Base-by-base conservation (phyloP, 2,888 invertebrate genomes). In the Euphydryas editha region DNA sequence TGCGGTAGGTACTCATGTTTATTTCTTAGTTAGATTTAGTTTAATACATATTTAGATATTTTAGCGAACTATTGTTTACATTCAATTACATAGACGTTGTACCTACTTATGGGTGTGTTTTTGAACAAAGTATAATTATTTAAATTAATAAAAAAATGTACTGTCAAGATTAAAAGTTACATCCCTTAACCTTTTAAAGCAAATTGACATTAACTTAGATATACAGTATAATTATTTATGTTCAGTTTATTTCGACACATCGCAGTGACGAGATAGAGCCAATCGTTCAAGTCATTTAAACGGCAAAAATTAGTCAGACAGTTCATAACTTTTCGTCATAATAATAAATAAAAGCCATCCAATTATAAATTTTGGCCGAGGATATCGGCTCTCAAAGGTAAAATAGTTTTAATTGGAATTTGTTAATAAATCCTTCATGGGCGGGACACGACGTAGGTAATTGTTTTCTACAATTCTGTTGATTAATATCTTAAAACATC, bases 361-460 rank as follows among this genome's bases (percentile, higher is more conserved):
- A 73, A 73, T 73, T 71, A 73, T 71, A 70, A 60, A 70, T 59
- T 63, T 62, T 60, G 63, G 63, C 63, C 58, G 61, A 64, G 68
- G 58, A 66, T 60, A 65, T 64, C 66, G 67, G 63, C 63, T 61
- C 67, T 73, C 61, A 66, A 70, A 62, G 61, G 63, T 65, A 62
- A 73, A 71, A 71, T 70, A 68, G 62, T 69, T 71, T 69, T 72
- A 70, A 73, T 73, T 73, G 73, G 71, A 68, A 30, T 30, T 70
- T 68, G 68, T 55, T 64, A 64, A 69, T 72, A 65, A 68, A 70
- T 69, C 65, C 69, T 73, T 68, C 58, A 70, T 65, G 60, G 62
- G 61, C 60, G 61, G 62, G 63, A 56, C 61, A 55, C 59, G 15
- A 5, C 24, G 36, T 30, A n/a, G n/a, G n/a, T n/a, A 54, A 54